These are phyloP conservation scores for Myanophis thanlyinensis DNA, from an alignment of 2,113 vertebrate species.

Conservation along the genomic window DNA sequence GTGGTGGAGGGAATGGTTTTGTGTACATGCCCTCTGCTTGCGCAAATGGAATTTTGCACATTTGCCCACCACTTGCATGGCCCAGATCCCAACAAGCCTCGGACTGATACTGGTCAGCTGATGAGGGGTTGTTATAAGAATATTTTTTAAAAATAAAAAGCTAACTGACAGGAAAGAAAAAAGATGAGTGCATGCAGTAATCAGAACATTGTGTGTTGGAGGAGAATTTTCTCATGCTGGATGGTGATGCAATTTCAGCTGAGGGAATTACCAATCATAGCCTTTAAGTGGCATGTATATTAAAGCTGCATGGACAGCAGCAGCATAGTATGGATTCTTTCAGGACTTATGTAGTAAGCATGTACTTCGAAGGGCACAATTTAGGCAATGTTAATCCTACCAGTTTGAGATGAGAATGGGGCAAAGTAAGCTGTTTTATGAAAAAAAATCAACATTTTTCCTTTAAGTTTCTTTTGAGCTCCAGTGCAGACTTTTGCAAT, in stretches of 20 bases:
- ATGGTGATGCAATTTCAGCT: background rate
- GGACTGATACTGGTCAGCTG: too few species aligned
- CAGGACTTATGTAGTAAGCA: background rate
- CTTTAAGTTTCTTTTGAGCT: background rate
- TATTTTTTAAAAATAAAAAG: background rate
- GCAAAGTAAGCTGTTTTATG: background rate
- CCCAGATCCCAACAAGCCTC: too few species aligned
- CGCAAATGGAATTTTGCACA: too few species aligned
- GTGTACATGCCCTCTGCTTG: too few species aligned
- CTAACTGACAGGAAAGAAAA: background rate
- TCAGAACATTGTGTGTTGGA: background rate
- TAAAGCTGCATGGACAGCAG: background rate
- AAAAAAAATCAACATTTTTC: background rate
- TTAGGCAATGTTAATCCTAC: background rate
- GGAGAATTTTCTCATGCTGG: background rate
- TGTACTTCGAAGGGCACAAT: background rate
- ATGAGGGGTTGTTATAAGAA: too few species aligned
- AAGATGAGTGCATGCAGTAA: background rate
- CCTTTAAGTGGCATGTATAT: background rate
- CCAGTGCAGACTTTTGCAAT: background rate
- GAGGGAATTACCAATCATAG: background rate
- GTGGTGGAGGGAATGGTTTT: too few species aligned
- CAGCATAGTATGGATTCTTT: background rate
- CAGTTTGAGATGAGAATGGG: background rate
- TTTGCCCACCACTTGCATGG: too few species aligned